Percentiles rank a stretch among this genome's conserved stretches.
phyloP scores from a whole-genome alignment of 2,888 invertebrate genomes.

The Apamea sordens region DNA sequence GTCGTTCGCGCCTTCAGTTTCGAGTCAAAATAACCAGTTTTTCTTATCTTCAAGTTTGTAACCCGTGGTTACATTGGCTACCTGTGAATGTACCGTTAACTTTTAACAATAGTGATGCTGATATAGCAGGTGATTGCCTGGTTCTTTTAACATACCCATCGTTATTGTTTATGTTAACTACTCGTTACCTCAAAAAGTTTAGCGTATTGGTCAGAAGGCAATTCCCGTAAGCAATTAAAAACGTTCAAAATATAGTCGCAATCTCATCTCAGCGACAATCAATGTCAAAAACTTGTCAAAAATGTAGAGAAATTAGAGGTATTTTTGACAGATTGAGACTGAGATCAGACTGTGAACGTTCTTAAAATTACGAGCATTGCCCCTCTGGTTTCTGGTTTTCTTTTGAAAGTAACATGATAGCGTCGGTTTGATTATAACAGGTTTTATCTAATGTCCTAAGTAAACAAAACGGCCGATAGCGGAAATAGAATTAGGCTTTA shows the following conservation, averaged over 20 bases:
- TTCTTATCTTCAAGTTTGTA: not conserved
- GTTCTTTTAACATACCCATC: not conserved
- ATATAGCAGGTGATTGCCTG: not conserved
- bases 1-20: slow-evolving; percentile 3
- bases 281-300: not conserved
- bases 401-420: not conserved
- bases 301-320: not conserved
- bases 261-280: not conserved
- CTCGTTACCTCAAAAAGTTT: not conserved
- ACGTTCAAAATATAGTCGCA: not conserved
- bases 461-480: not conserved
- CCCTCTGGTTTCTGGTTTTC: not conserved
- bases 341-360: not conserved
- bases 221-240: not conserved
- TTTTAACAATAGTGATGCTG: slow-evolving; percentile 17
- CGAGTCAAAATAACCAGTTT: slow-evolving; percentile 29
- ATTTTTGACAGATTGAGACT: not conserved
- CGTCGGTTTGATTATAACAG: not conserved
- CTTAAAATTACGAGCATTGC: not conserved
- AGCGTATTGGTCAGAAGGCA: not conserved
- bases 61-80: slow-evolving; percentile 7
- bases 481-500: not conserved
- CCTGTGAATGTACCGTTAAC: slow-evolving; percentile 26
- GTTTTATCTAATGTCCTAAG: slow-evolving; percentile 1
- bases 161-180: not conserved